A percentile compares a stretch with the other conserved stretches of the same genome.
phyloP scores from a whole-genome alignment of 2,113 vertebrate species.

The Lycaon pictus region DNA sequence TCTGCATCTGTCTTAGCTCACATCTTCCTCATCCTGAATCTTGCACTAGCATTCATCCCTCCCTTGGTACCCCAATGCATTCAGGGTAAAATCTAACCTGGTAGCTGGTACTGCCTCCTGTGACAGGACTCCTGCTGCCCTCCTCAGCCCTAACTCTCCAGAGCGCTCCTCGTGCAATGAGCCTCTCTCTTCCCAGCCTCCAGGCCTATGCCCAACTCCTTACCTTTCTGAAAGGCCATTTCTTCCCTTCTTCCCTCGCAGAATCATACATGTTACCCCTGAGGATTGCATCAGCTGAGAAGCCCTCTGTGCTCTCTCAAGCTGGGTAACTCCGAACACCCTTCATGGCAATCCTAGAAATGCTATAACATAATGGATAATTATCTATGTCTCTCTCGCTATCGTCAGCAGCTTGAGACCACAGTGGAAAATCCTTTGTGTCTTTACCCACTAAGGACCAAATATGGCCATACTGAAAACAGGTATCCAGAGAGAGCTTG shows the following conservation, averaged over 20 bases:
- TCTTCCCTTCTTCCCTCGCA: background rate
- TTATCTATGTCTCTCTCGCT: background rate
- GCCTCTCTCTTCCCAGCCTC: background rate
- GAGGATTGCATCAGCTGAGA: background rate
- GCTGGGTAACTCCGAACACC: background rate
- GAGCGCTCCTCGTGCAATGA: background rate
- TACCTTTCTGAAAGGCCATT: background rate
- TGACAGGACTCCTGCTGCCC: accelerated
- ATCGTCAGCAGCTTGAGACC: background rate
- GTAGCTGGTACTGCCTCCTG: background rate
- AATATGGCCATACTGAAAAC: background rate
- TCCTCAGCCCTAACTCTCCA: background rate
- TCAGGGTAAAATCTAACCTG: background rate
- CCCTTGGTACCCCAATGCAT: background rate
- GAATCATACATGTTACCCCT: background rate
- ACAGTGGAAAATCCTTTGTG: background rate
- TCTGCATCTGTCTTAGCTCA: background rate
- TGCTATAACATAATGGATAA: background rate
- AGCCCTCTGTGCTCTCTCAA: background rate
- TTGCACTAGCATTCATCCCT: background rate
- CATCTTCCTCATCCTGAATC: background rate
- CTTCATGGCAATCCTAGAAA: background rate
- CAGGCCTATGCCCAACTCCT: background rate
- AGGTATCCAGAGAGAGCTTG: background rate
- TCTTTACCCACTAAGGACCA: background rate